A percentile compares a stretch with the other conserved stretches of the same genome.
phyloP scores from a whole-genome alignment of 92 coral and sea anemone species.

The Palythoa heliodiscus region DNA sequence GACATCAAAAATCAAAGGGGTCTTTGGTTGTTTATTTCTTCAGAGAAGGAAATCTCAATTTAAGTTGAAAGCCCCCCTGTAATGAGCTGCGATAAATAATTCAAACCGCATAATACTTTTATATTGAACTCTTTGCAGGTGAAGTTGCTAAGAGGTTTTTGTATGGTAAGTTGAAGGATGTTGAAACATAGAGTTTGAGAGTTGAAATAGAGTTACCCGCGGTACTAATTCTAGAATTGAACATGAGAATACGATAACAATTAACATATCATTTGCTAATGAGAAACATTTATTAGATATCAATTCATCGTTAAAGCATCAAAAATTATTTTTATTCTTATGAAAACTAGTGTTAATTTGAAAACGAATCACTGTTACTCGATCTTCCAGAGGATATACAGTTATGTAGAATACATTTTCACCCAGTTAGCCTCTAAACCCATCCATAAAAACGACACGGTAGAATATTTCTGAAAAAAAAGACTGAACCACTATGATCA shows the following conservation, averaged over 20 bases:
- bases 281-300: neutral
- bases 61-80: slow-evolving; percentile 17
- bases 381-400: neutral
- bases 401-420: neutral
- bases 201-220: neutral
- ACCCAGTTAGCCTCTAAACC: neutral
- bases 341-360: neutral
- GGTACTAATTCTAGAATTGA: neutral
- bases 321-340: neutral
- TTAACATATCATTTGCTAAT: neutral
- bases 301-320: neutral
- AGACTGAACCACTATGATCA: too few relatives aligned
- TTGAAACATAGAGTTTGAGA: neutral
- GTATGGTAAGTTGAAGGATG: neutral
- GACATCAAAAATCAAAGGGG: neutral
- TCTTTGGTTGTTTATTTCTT: neutral
- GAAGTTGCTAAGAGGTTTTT: neutral
- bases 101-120: slow-evolving; percentile 20
- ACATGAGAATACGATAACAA: neutral
- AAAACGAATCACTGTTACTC: neutral
- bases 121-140: slow-evolving; percentile 36
- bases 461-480: too few relatives aligned
- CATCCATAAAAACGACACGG: neutral
- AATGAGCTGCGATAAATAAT: slow-evolving; percentile 27
- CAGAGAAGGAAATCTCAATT: slow-evolving; percentile 3